Evolutionary conservation across 2,888 invertebrate species (phyloP).

Genomic region (Andricus curvator): DNA sequence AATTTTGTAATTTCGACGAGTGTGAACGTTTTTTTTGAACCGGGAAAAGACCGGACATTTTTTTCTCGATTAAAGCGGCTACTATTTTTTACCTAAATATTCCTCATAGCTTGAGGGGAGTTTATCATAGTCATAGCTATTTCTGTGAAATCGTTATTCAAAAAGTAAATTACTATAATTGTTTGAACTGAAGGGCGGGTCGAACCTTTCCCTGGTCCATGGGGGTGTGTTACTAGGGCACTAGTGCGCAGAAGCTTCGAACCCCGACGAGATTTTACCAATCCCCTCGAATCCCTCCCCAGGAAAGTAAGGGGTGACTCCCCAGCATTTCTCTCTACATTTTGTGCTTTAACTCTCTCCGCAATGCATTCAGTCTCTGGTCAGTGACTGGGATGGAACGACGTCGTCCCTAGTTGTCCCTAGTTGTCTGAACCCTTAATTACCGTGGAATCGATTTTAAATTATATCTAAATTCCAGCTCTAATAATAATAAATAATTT

Average conservation of each 20-base stretch:
- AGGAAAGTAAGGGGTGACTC: constrained; percentile 68
- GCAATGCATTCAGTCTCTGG: constrained; percentile 62
- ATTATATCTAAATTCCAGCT: neutral
- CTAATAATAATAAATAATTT: neutral
- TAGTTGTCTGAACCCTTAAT: constrained; percentile 1
- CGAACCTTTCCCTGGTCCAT: constrained; percentile 60
- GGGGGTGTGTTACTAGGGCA: constrained; percentile 76
- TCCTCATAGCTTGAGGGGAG: too few species aligned
- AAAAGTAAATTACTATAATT: constrained; percentile 46
- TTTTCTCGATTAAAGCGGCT: too few species aligned
- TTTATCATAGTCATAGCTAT: neutral
- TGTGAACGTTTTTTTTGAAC: too few species aligned
- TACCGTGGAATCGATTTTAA: neutral
- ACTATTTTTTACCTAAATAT: too few species aligned
- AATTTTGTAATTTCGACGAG: too few species aligned
- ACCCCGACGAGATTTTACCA: constrained; percentile 66
- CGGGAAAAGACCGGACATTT: too few species aligned
- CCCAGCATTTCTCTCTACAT: constrained; percentile 66
- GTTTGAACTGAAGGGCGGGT: constrained; percentile 57
- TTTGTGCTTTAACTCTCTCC: constrained; percentile 59
- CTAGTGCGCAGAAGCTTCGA: constrained; percentile 73
- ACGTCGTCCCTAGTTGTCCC: constrained; percentile 25
- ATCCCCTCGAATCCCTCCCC: constrained; percentile 52
- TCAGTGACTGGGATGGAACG: constrained; percentile 57
- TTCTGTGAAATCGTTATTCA: neutral